Base-by-base conservation (phyloP, 2,797 vertebrate genomes). In the Muscicapa comitata region DNA sequence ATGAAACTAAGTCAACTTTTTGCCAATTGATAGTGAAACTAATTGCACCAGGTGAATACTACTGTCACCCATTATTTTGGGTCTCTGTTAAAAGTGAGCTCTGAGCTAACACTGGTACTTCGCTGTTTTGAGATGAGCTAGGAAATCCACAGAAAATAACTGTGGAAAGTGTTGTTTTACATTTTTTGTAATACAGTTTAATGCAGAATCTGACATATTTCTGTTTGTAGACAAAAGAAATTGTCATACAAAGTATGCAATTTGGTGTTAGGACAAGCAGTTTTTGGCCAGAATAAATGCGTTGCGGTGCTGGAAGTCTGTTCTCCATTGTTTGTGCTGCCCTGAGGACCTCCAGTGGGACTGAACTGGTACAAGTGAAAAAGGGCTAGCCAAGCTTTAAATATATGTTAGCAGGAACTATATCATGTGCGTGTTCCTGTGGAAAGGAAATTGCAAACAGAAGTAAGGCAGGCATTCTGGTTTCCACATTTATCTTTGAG, bases 401-500 rank as follows among this genome's bases (percentile, higher is more conserved):
- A 72, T 86, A 70, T 35, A 47, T 93, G 86, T 88, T 87, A 88
- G 90, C 62, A 90, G 80, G 85, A 95, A 57, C 82, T 94, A 8
- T 70, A 88, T 93, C 82, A 71, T 90, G 68, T 83, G 81, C 70
- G 0, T 86, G 77, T 92, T 95, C 92, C 82, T 91, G 96, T 95
- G 74, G 86, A 96, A 90, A 93, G 84, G 93, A 97, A 96, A 72
- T 87, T 90, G 88, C 88, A 79, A 51, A 67, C 73, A 95, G 94
- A 88, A 94, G 42, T 80, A 76, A 88, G 66, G 74, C 92, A 91
- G 63, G 86, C 91, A 80, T 76, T 87, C 90, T 86, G 84, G 78
- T 86, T 86, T 95, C 90, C 85, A 94, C 87, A 23, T 95, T 95
- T 97, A 65, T 96, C 85, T 95, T 94, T 94, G 85, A 94, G 93